phyloP scores from a whole-genome alignment of 2,113 vertebrate genomes.

The Turdus rufiventris region DNA sequence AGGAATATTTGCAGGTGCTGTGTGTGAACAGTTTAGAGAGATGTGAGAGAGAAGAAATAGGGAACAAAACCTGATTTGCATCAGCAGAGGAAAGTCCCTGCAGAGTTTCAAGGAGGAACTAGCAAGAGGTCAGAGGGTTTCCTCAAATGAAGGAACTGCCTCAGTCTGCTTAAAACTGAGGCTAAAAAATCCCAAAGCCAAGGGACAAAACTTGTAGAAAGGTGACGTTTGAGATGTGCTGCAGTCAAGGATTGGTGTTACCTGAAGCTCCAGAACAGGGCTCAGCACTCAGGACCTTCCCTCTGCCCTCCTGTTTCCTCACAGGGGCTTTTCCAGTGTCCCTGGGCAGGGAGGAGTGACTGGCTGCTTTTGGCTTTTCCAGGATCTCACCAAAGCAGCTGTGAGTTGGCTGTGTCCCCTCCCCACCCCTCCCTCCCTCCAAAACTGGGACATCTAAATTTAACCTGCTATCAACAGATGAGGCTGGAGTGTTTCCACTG shows the following conservation, averaged over 20 bases:
- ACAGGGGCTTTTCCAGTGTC: neutral
- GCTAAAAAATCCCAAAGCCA: neutral
- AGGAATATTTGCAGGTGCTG: neutral
- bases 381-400: constrained; percentile 7
- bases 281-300: neutral
- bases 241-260: neutral
- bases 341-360: neutral
- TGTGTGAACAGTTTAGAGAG: neutral
- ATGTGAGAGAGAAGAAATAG: neutral
- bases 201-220: neutral
- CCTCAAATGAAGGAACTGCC: neutral
- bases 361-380: neutral
- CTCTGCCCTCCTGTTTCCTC: neutral
- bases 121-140: neutral
- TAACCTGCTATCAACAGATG: constrained; percentile 56
- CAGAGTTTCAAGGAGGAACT: neutral
- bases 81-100: constrained; percentile 14
- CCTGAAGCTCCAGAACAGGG: neutral
- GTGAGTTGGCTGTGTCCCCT: constrained; percentile 1
- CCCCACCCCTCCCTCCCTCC: neutral
- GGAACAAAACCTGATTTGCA: constrained; percentile 18
- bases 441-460: constrained; percentile 61
- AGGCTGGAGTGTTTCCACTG: constrained; percentile 35
- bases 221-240: neutral
- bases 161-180: neutral